phyloP scores from a whole-genome alignment of 2,797 vertebrate genomes.

The Hydrophis major region DNA sequence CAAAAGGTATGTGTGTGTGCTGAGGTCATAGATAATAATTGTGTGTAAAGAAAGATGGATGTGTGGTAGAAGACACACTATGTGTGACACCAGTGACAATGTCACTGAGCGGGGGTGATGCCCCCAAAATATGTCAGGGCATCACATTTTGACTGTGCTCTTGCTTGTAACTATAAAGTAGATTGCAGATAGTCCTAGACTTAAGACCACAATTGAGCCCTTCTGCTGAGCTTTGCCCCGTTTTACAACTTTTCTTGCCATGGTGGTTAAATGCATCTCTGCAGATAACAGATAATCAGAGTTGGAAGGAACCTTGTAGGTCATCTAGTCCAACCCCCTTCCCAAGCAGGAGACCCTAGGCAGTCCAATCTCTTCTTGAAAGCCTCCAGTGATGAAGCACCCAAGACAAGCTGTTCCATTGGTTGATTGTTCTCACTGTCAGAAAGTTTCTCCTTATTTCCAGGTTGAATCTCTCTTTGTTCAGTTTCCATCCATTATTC shows the following conservation, averaged over 20 bases:
- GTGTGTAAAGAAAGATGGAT: not conserved
- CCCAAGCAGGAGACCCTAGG: too few species aligned
- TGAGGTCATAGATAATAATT: not conserved
- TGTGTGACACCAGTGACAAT: not conserved
- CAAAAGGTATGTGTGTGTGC: not conserved
- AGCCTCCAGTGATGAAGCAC: too few species aligned
- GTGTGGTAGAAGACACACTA: not conserved
- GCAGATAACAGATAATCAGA: not conserved
- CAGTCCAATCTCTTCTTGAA: too few species aligned
- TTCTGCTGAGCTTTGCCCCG: not conserved
- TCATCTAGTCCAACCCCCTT: too few species aligned
- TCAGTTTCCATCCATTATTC: too few species aligned
- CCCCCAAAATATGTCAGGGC: not conserved
- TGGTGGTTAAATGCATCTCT: not conserved
- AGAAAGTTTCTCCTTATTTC: too few species aligned
- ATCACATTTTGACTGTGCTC: not conserved
- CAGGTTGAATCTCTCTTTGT: too few species aligned
- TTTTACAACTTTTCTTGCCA: not conserved
- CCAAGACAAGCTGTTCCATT: too few species aligned
- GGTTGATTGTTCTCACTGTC: too few species aligned
- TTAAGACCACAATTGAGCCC: not conserved
- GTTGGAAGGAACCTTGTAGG: too few species aligned
- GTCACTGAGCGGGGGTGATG: not conserved
- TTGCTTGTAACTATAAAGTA: not conserved
- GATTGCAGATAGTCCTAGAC: not conserved